phyloP scores from a whole-genome alignment of 2,888 invertebrate genomes.

The Bursaphelenchus okinawaensis region DNA sequence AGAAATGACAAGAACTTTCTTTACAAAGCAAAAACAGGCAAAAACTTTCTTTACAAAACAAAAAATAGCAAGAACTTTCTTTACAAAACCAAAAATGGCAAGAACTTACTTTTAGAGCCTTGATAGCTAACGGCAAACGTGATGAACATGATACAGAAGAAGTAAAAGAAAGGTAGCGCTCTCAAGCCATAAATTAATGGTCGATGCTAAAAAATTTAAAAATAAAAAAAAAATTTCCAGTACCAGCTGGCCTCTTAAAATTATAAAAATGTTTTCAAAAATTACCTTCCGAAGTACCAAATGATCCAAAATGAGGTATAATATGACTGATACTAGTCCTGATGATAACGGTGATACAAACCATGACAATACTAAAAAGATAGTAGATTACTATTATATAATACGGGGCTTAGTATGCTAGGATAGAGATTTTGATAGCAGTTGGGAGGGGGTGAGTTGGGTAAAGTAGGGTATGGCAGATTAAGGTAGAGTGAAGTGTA shows the following conservation, averaged over 20 bases:
- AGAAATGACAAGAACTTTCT: not conserved
- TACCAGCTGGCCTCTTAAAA: no score
- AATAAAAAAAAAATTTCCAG: constrained; percentile 61
- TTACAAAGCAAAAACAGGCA: not conserved
- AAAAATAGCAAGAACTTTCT: not conserved
- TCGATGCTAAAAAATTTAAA: constrained; percentile 22
- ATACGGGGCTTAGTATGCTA: no score
- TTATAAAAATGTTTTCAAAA: no score
- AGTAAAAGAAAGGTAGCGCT: constrained; percentile 85
- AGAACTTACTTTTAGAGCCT: constrained; percentile 75
- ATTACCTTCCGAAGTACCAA: constrained; percentile 64
- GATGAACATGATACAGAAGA: constrained; percentile 82
- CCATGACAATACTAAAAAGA: constrained; percentile 71
- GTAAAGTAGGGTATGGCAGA: no score
- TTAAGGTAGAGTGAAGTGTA: no score
- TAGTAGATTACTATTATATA: no score
- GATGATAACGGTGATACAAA: constrained; percentile 89
- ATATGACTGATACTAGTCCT: constrained; percentile 73
- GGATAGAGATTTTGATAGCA: no score
- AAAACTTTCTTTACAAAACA: not conserved
- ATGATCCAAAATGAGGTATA: constrained; percentile 48
- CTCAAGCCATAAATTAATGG: constrained; percentile 68
- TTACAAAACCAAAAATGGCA: not conserved
- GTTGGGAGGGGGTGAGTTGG: no score
- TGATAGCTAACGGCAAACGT: constrained; percentile 85